phyloP scores from a whole-genome alignment of 2,113 vertebrate species.

The Macrotis lagotis region DNA sequence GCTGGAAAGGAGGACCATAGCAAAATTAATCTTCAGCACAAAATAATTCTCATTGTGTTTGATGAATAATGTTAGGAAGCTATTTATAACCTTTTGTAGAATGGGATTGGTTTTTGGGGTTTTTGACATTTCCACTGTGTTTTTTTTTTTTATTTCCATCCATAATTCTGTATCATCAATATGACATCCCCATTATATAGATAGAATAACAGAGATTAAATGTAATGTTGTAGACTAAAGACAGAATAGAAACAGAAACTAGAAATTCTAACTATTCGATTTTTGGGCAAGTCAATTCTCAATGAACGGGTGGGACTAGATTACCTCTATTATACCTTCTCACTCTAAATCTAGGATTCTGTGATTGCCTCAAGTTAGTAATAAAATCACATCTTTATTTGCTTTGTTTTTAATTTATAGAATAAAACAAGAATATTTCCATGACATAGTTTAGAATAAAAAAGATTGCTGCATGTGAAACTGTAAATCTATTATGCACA shows the following conservation, averaged over 20 bases:
- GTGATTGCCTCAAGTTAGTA: background rate
- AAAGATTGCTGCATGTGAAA: too few relatives aligned
- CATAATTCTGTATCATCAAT: background rate
- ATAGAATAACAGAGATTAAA: background rate
- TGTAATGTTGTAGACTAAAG: background rate
- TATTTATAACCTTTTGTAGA: background rate
- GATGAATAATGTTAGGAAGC: background rate
- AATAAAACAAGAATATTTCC: too few relatives aligned
- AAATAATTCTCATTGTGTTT: background rate
- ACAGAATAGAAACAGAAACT: background rate
- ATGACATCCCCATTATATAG: background rate
- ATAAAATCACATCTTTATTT: background rate
- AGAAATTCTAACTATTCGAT: background rate
- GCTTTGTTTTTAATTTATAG: too few relatives aligned
- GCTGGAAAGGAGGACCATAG: background rate
- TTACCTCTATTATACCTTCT: background rate
- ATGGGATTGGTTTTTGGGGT: background rate
- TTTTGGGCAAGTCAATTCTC: background rate
- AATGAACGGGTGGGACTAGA: background rate
- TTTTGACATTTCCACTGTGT: background rate
- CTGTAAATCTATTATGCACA: too few relatives aligned
- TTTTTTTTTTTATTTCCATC: background rate
- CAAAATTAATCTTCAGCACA: background rate
- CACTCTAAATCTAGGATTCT: background rate
- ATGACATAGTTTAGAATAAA: too few relatives aligned